Percentiles rank a stretch among this genome's conserved stretches.
Conservation (phyloP, 2,113 vertebrate species). For the Neoarius graeffei region DNA sequence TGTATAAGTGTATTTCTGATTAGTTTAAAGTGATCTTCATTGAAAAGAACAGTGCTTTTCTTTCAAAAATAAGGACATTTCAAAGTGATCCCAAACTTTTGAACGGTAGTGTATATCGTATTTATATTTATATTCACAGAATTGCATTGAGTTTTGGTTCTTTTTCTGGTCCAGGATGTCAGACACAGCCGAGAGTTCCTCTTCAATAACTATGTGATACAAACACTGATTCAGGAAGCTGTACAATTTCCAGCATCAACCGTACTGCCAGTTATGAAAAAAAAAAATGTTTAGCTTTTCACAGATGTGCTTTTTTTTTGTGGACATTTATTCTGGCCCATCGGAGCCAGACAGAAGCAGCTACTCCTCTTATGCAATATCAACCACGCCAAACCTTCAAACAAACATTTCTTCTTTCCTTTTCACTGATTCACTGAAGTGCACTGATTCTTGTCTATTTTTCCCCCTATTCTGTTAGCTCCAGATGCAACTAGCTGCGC, state of each 20-base stretch:
- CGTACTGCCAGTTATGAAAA: not conserved
- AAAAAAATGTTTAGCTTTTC: not conserved
- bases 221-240: not conserved
- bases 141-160: not conserved
- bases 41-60: too few species aligned
- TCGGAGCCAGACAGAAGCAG: not conserved
- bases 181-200: not conserved
- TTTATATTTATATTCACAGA: not conserved
- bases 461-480: not conserved
- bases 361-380: not conserved
- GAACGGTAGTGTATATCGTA: too few species aligned
- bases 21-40: too few species aligned
- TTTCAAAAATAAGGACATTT: too few species aligned
- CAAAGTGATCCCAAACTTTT: too few species aligned
- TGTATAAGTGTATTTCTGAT: too few species aligned
- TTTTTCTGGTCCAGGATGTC: not conserved
- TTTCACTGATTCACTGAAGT: not conserved
- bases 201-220: not conserved
- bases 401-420: not conserved
- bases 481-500: not conserved
- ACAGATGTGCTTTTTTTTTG: not conserved
- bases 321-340: not conserved
- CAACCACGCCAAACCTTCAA: not conserved
- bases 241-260: not conserved
- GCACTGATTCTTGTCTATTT: not conserved